Conservation (phyloP, 30 jellyfish, hydroid and myxozoan species). For the Mastigias papua region DNA sequence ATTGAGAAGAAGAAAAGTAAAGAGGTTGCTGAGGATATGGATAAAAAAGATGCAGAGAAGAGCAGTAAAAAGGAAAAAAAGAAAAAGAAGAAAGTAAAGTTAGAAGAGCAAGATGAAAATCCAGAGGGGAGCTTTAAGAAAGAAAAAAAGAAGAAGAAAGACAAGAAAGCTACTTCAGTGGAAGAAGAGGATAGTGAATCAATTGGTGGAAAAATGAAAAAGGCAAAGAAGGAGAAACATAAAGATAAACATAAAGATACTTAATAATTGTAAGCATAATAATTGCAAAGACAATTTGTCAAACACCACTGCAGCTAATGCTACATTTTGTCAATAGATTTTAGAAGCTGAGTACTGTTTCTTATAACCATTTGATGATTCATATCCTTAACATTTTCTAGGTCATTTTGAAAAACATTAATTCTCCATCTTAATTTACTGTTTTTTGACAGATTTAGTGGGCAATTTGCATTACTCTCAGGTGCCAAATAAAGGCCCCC, state of each 20-base stretch:
- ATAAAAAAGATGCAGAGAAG: conserved; percentile 52
- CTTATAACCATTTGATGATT: too few relatives aligned
- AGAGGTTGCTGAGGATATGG: conserved; percentile 4
- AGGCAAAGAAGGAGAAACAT: conserved; percentile 34
- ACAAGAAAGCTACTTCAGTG: neutral
- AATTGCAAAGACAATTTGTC: too few relatives aligned
- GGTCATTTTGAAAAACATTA: too few relatives aligned
- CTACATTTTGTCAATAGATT: too few relatives aligned
- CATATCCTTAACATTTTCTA: too few relatives aligned
- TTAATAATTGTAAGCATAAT: too few relatives aligned
- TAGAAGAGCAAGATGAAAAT: conserved; percentile 15
- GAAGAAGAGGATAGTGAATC: neutral
- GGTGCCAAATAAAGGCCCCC: too few relatives aligned
- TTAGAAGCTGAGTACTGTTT: too few relatives aligned
- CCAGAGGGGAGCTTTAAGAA: conserved; percentile 22
- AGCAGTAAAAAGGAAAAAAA: conserved; percentile 10
- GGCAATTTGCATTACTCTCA: too few relatives aligned
- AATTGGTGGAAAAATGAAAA: neutral
- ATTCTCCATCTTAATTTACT: too few relatives aligned
- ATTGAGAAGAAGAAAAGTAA: conserved; percentile 68
- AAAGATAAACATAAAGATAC: conserved; percentile 21
- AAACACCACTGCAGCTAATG: too few relatives aligned
- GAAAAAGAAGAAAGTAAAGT: conserved; percentile 42
- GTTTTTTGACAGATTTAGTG: too few relatives aligned
- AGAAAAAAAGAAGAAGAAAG: conserved; percentile 44